phyloP scores from a whole-genome alignment of 2,888 invertebrate genomes.

The Petrophora chlorosata region DNA sequence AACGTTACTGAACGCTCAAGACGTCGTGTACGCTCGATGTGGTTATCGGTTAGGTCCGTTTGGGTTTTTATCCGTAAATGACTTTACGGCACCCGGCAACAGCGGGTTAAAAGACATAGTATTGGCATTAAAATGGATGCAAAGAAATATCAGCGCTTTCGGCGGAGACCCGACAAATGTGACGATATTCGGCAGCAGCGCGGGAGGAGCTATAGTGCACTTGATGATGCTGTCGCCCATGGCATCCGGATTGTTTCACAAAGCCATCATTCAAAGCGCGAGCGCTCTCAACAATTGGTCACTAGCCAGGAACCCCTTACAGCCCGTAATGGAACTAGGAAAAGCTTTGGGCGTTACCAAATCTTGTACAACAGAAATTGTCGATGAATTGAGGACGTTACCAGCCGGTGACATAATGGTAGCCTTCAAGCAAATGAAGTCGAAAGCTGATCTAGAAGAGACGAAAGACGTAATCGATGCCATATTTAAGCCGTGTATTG shows the following conservation, averaged over 20 bases:
- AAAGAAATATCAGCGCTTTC: slow-evolving; percentile 67
- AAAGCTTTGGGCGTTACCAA: slow-evolving; percentile 57
- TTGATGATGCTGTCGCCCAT: slow-evolving; percentile 77
- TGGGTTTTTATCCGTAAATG: slow-evolving; percentile 73
- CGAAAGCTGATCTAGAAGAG: slow-evolving; percentile 30
- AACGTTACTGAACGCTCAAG: slow-evolving; percentile 58
- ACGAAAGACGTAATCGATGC: slow-evolving; percentile 52
- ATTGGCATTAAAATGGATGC: slow-evolving; percentile 73
- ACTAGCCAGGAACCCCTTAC: slow-evolving; percentile 62
- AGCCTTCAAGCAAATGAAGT: slow-evolving; percentile 42
- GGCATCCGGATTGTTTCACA: slow-evolving; percentile 74
- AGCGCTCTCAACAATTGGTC: slow-evolving; percentile 73
- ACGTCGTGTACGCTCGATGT: slow-evolving; percentile 70
- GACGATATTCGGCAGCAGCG: slow-evolving; percentile 75
- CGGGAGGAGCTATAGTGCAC: slow-evolving; percentile 76
- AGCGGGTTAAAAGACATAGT: slow-evolving; percentile 75
- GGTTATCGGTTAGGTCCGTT: slow-evolving; percentile 74
- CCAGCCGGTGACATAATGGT: slow-evolving; percentile 56
- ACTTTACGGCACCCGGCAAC: slow-evolving; percentile 73
- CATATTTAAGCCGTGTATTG: slow-evolving; percentile 71
- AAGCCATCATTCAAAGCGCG: slow-evolving; percentile 74
- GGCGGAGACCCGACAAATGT: slow-evolving; percentile 76
- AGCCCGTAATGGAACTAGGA: slow-evolving; percentile 56
- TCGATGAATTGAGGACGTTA: slow-evolving; percentile 59
- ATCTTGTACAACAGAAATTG: slow-evolving; percentile 55